Conservation (phyloP, 37 sponge, comb jelly and placozoan species). For the Geodia barretti region DNA sequence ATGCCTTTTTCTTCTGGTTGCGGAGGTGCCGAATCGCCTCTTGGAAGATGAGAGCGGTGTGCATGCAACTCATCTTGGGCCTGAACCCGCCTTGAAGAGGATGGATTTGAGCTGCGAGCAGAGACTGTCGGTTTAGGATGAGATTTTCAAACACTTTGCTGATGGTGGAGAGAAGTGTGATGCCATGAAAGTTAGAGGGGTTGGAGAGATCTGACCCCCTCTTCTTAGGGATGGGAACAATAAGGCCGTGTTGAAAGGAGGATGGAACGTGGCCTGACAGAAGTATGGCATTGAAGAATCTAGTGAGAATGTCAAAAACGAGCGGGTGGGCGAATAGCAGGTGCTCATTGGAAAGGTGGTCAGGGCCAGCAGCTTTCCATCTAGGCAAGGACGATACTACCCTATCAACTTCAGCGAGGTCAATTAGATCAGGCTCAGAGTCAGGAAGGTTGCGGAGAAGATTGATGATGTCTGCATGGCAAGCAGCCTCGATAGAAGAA, state of each 20-base stretch:
- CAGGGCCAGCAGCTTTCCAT: not conserved
- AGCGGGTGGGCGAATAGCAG: not conserved
- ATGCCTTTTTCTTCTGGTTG: not conserved
- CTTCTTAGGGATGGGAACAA: not conserved
- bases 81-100: conserved; percentile 8
- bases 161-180: not conserved
- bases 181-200: conserved; percentile 10
- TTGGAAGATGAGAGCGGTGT: conserved; percentile 1
- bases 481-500: too few relatives aligned
- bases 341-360: not conserved
- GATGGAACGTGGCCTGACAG: not conserved
- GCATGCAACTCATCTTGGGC: not conserved
- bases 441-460: too few relatives aligned
- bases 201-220: not conserved
- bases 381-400: not conserved
- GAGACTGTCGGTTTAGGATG: not conserved
- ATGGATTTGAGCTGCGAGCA: too few relatives aligned
- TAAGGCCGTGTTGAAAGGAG: not conserved
- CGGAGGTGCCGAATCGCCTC: not conserved
- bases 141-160: not conserved
- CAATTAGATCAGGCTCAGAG: too few relatives aligned
- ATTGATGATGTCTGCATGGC: too few relatives aligned
- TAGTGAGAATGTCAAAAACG: not conserved
- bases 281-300: too few relatives aligned
- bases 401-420: too few relatives aligned